These are phyloP conservation scores for Hydropotes inermis DNA, from an alignment of 2,113 vertebrate species.

Conservation along the genomic window DNA sequence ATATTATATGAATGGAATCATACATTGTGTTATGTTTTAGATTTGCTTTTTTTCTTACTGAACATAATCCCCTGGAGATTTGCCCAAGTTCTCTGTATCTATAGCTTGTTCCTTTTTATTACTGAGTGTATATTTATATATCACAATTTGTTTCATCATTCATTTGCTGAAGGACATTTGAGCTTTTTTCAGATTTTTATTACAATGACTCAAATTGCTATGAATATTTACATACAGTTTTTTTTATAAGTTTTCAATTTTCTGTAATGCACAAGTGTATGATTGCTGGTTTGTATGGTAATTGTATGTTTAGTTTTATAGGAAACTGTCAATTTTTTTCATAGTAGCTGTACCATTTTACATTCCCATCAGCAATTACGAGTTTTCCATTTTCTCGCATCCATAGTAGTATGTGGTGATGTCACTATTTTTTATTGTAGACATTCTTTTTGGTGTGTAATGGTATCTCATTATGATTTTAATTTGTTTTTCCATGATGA, in stretches of 20 bases:
- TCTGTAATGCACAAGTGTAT: background rate
- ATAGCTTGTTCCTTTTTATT: background rate
- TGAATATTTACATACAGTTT: background rate
- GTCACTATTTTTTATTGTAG: background rate
- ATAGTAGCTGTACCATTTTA: background rate
- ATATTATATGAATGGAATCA: background rate
- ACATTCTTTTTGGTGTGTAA: background rate
- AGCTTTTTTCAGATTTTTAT: background rate
- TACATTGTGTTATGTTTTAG: background rate
- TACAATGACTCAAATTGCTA: background rate
- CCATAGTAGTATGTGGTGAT: background rate
- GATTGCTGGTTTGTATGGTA: background rate
- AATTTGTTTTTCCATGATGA: background rate
- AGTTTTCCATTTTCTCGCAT: background rate
- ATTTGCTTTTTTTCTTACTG: background rate
- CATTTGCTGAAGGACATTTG: background rate
- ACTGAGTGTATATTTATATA: background rate
- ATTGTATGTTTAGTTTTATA: background rate
- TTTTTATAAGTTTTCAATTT: background rate
- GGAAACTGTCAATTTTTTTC: background rate
- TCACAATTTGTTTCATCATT: background rate
- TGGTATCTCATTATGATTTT: background rate
- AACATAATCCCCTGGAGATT: background rate
- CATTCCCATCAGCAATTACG: background rate
- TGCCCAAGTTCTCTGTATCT: background rate